Evolutionary conservation across 2,797 vertebrate species (phyloP), one percentile per base, ranked within the genome.

Genomic region (Sebastiscus tertius): DNA sequence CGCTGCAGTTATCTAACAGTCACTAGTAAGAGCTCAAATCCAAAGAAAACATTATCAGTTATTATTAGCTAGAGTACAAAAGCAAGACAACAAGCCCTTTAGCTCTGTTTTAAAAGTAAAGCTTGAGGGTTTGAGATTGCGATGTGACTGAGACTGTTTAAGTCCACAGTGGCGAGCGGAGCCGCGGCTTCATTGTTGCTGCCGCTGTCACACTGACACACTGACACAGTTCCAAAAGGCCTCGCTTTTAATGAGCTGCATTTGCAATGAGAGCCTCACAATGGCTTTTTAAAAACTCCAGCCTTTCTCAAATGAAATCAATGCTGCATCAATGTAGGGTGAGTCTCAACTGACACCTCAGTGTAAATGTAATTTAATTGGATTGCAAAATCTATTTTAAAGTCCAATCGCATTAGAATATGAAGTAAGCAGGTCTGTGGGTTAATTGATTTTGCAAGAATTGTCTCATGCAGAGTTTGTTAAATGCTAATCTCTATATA

Each of bases 1-100:
- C 84, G 85, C 92, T 92, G 94, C 93, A 95, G 95, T 94, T 94
- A 95, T 72, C 76, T 65, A 71, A 26, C 46, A 81, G 81, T 80
- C 52, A 22, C 0, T 54, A 9, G 9, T 22, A 22, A 77, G 61
- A 80, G 75, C 74, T 76, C 11, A 68, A 34, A 80, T 77, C 24
- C 84, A 81, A 72, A 87, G 65, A 80, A 81, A 84, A 80, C 80
- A 85, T 79, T 79, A 78, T 77, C 31, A 33, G 20, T 20, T 71
- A 49, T 81, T 82, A 61, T 58, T 49, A 75, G 24, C 49, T n/a
- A 34, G 6, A 55, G 7, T 5, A 64, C 62, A 78, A 61, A 64
- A 59, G 58, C 20, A 20, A 56, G 29, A 72, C 33, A 73, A 26
- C 76, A 68, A 62, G 22, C 67, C 33, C 2, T 36, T 54, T 8